phyloP scores from a whole-genome alignment of 2,113 vertebrate genomes.

The Channa argus region DNA sequence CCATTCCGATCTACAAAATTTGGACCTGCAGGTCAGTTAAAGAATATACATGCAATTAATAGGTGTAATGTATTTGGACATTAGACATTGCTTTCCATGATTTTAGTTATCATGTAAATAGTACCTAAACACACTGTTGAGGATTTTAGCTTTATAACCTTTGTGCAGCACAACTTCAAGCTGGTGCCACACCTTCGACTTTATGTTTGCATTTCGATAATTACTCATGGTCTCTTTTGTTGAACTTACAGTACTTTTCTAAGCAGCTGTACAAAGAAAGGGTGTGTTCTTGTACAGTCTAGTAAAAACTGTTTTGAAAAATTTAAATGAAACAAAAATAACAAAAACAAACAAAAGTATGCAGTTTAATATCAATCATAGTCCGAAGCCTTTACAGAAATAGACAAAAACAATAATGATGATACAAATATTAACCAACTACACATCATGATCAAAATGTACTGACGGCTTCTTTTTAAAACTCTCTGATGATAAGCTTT shows the following conservation, averaged over 20 bases:
- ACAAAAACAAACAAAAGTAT: too few relatives aligned
- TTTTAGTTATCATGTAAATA: neutral
- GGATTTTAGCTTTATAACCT: neutral
- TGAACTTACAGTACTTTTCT: constrained; percentile 12
- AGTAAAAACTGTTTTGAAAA: too few relatives aligned
- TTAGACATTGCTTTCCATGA: too few relatives aligned
- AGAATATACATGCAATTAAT: neutral
- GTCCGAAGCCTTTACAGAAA: too few relatives aligned
- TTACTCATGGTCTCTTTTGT: constrained; percentile 4
- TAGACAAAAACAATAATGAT: too few relatives aligned
- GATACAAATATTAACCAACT: too few relatives aligned
- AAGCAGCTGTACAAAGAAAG: constrained; percentile 31
- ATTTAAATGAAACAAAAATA: too few relatives aligned
- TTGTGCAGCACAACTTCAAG: neutral
- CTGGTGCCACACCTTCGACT: neutral
- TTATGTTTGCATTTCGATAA: constrained; percentile 12
- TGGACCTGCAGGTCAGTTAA: constrained; percentile 52
- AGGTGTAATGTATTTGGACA: neutral
- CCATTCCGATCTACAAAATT: constrained; percentile 66
- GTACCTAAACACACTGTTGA: neutral
- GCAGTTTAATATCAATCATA: too few relatives aligned
- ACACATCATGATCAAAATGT: too few relatives aligned
- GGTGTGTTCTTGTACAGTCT: constrained; percentile 2
- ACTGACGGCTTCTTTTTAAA: too few relatives aligned
- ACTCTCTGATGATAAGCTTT: too few relatives aligned